Base-by-base conservation (phyloP, 2,888 invertebrate genomes). In the Dinocampus coccinellae region DNA sequence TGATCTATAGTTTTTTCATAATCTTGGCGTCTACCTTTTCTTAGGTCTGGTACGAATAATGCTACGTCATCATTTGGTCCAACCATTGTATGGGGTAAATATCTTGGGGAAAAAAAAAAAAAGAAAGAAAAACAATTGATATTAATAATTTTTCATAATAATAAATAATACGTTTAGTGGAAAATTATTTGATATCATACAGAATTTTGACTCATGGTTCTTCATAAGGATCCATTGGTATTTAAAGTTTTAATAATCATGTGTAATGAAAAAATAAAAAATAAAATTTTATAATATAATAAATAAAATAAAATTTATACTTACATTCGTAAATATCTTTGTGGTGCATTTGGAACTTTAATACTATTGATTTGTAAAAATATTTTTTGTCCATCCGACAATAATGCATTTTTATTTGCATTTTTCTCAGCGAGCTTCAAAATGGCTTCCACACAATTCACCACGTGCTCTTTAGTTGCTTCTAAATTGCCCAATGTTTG, bases 31-130 rank as follows among this genome's bases (percentile, higher is more conserved):
- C 90, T 89, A 3, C 93, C 93, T 78, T 91, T 92, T 81, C 93
- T 91, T 55, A 95, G 85, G 84, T 97, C 96, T 7, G 92, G 90
- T 36, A 95, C 95, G 82, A 97, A 92, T 13, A 96, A 85, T 74
- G 94, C 94, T 24, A 95, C 90, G 78, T 95, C 95, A 73, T 92
- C 91, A 2, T 90, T 90, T 1, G 91, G 89, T 36, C 90, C 89
- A n/a, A 92, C 86, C 53, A 94, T 85, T 1, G 91, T 89, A 82
- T 94, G 90, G 61, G 92, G 91, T 9, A 92, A 79, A 11, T 83
- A 80, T 57, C 90, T 90, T 70, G 52, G 83, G 83, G 53, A 69
- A n/a, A 29, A 29, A 29, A 4, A 29, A 29, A 29, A 4, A 29
- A 29, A 29, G 29, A 3, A 53, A 24, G 60, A 72, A 42, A 57